Evolutionary conservation across 37 sponge, comb jelly and placozoan genomes (phyloP).

Genomic region (Halichondria panicea): DNA sequence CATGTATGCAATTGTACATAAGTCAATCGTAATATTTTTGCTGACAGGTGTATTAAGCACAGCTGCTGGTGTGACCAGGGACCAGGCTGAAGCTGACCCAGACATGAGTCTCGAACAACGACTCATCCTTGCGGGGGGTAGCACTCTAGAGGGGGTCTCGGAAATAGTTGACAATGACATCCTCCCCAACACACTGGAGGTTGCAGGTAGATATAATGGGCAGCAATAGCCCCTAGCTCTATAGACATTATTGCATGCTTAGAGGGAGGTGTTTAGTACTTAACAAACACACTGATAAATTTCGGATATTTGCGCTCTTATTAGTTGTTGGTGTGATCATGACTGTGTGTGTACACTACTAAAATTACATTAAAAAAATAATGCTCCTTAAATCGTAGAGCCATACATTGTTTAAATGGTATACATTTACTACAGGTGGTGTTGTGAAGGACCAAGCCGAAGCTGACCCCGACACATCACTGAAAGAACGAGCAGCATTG

Average conservation of each 20-base stretch:
- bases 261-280: neutral
- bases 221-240: neutral
- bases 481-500: constrained; percentile 40
- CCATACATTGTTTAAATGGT: too few species aligned
- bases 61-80: constrained; percentile 27
- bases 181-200: constrained; percentile 13
- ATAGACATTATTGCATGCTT: neutral
- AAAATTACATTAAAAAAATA: neutral
- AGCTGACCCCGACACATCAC: constrained; percentile 35
- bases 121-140: constrained; percentile 46
- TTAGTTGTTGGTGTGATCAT: neutral
- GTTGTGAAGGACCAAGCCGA: constrained; percentile 51
- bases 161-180: constrained; percentile 15
- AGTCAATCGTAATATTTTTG: too few species aligned
- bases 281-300: neutral
- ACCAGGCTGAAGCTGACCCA: constrained; percentile 54
- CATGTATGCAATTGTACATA: too few species aligned
- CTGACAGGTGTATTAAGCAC: constrained; percentile 41
- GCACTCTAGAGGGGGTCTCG: constrained; percentile 11
- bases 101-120: constrained; percentile 45
- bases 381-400: neutral
- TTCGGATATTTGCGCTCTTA: neutral
- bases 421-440: too few species aligned
- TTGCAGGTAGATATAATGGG: constrained; percentile 12
- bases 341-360: neutral